These are phyloP conservation scores for Cecropterus lyciades DNA, from an alignment of 1,140 invertebrate species.

Conservation along the genomic window DNA sequence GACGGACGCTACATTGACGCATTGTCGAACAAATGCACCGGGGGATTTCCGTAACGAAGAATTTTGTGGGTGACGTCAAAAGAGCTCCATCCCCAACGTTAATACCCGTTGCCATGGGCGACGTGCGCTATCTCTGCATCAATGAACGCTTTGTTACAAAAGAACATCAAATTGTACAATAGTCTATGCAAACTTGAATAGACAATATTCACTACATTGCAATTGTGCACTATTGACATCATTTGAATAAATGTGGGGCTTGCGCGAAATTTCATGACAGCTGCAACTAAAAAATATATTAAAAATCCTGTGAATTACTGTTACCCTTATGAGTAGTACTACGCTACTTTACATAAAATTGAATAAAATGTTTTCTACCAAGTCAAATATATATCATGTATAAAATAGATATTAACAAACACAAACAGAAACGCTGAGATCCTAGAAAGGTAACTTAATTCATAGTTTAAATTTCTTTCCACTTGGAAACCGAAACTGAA, in stretches of 20 bases:
- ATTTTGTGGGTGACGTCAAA: slow-evolving; percentile 65
- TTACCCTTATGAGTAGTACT: no score
- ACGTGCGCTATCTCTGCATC: slow-evolving; percentile 69
- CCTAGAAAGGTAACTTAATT: no score
- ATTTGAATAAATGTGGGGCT: slow-evolving; percentile 53
- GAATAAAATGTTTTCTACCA: no score
- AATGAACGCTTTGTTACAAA: slow-evolving; percentile 55
- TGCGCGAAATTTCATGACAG: slow-evolving; percentile 54
- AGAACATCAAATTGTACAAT: slow-evolving; percentile 50
- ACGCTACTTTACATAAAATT: no score
- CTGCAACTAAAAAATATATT: slow-evolving; percentile 34
- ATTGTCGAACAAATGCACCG: slow-evolving; percentile 61
- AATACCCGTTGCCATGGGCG: slow-evolving; percentile 60
- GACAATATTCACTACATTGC: slow-evolving; percentile 52
- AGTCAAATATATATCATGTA: no score
- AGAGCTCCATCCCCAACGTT: slow-evolving; percentile 62
- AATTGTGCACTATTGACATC: slow-evolving; percentile 58
- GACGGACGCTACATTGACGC: background rate
- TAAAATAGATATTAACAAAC: no score
- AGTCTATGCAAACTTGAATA: slow-evolving; percentile 51
- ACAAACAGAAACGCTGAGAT: no score
- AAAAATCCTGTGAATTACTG: background rate
- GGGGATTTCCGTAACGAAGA: slow-evolving; percentile 69
- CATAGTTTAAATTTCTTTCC: no score
- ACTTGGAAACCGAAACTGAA: no score